Percentiles rank a stretch among this genome's conserved stretches.
These are phyloP conservation scores for Paralichthys olivaceus DNA, from an alignment of 2,113 vertebrate species.

Conservation along the genomic window DNA sequence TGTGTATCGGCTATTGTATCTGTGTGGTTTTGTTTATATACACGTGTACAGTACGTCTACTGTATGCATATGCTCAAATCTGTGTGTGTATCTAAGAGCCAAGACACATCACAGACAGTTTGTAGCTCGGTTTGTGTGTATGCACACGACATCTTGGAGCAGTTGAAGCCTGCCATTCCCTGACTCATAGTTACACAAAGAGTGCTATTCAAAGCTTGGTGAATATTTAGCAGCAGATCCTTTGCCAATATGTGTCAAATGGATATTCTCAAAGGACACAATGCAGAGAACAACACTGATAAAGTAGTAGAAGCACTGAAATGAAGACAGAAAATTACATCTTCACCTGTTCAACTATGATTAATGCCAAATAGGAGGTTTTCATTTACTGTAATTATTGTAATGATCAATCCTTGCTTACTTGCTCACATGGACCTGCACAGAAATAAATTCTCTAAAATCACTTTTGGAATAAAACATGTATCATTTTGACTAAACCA, in stretches of 20 bases:
- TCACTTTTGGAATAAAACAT: background rate
- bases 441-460: background rate
- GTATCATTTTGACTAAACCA: background rate
- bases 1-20: background rate
- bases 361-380: background rate
- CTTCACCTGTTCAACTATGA: background rate
- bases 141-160: background rate
- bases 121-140: background rate
- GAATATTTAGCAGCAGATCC: constrained; percentile 11
- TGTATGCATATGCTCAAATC: background rate
- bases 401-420: background rate
- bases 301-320: background rate
- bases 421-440: background rate
- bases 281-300: background rate
- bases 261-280: constrained; percentile 12
- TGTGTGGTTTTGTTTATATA: background rate
- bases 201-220: constrained; percentile 9
- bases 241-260: constrained; percentile 29
- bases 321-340: background rate
- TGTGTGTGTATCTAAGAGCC: background rate
- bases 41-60: background rate
- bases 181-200: constrained; percentile 5
- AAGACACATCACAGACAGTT: background rate
- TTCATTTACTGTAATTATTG: background rate
- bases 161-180: background rate